Conservation (phyloP, 30 jellyfish, hydroid and myxozoan species). For the Turritopsis rubra region DNA sequence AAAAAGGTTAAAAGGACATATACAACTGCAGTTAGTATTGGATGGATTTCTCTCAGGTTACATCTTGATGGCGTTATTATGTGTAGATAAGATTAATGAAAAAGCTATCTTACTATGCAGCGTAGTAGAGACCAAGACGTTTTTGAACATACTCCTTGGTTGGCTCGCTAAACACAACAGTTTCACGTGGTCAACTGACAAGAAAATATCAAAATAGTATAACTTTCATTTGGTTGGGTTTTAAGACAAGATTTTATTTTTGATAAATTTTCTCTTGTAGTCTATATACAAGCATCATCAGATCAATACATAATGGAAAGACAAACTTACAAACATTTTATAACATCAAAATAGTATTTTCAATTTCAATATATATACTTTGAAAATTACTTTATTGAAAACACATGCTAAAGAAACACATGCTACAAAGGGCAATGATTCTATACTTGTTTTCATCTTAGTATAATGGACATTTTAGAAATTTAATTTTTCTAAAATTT, state of each 20-base stretch:
- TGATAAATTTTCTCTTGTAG: too few relatives aligned
- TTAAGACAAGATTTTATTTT: neutral
- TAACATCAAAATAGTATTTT: too few relatives aligned
- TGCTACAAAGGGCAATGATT: neutral
- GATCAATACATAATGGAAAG: too few relatives aligned
- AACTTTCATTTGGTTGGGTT: neutral
- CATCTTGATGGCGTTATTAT: neutral
- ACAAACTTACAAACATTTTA: too few relatives aligned
- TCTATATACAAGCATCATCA: too few relatives aligned
- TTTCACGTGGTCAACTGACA: neutral
- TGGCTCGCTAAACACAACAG: conserved; percentile 43
- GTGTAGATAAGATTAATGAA: too few relatives aligned
- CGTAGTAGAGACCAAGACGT: conserved; percentile 34
- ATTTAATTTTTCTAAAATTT: neutral
- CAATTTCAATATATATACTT: too few relatives aligned
- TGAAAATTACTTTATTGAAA: too few relatives aligned
- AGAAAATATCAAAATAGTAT: neutral
- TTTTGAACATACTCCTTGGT: conserved; percentile 50
- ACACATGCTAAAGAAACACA: too few relatives aligned
- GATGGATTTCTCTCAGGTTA: neutral
- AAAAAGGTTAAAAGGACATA: neutral
- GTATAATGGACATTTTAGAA: neutral
- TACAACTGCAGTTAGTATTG: neutral
- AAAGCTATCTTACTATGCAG: conserved; percentile 50
- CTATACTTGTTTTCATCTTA: neutral